Evolutionary conservation across 2,113 vertebrate species (phyloP).

Genomic region (Garra rufa): DNA sequence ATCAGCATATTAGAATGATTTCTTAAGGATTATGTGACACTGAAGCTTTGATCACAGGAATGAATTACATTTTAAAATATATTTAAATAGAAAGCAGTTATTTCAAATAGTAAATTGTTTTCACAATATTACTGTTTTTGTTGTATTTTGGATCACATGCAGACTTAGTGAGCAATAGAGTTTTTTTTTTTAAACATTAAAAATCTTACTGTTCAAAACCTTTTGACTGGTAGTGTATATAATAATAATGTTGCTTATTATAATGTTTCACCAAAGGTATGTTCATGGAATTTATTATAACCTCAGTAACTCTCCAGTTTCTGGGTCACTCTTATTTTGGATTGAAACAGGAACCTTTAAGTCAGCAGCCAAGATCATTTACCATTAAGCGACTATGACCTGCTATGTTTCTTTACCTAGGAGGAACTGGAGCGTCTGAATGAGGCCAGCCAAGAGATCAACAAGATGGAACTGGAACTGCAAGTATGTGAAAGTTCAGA

Average conservation of each 20-base stretch:
- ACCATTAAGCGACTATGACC: not conserved
- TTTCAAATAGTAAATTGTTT: no score
- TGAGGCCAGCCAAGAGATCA: slow-evolving; percentile 90
- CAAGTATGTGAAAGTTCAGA: slow-evolving; percentile 77
- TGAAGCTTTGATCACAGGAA: no score
- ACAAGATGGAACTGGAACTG: slow-evolving; percentile 88
- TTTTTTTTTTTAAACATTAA: no score
- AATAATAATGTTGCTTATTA: not conserved
- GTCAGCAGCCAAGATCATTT: not conserved
- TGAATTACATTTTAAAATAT: no score
- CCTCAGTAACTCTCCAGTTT: not conserved
- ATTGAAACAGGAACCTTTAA: not conserved
- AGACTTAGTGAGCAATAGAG: no score
- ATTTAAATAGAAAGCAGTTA: no score
- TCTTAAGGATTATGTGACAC: no score
- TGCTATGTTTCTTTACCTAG: slow-evolving; percentile 64
- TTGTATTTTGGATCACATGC: no score
- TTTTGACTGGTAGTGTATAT: no score
- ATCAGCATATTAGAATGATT: no score
- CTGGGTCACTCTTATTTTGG: not conserved
- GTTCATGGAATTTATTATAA: not conserved
- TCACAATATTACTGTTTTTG: no score
- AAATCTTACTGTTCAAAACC: no score
- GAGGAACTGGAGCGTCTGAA: slow-evolving; percentile 91
- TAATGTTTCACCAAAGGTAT: not conserved